A percentile compares a stretch with the other conserved stretches of the same genome.
phyloP scores from a whole-genome alignment of 2,888 invertebrate species.

The Neoitamus cyanurus region DNA sequence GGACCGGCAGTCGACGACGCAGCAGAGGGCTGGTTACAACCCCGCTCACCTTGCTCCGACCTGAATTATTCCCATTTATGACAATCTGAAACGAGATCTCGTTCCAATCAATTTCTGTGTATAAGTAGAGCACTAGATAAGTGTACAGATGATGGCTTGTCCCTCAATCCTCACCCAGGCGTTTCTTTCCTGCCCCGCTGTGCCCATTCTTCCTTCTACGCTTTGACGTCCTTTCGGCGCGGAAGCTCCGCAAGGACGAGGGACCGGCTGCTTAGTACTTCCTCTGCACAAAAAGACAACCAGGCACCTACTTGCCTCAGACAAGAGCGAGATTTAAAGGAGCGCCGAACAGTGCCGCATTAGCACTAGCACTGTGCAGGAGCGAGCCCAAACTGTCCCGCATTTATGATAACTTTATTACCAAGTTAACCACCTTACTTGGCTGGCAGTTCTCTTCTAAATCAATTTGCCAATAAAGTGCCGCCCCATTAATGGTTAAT shows the following conservation, averaged over 20 bases:
- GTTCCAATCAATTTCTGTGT: slow-evolving; percentile 43
- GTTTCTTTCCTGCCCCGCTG: not conserved
- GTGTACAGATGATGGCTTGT: not conserved
- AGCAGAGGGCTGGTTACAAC: not conserved
- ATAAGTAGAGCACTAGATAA: slow-evolving; percentile 2
- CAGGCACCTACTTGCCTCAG: not conserved
- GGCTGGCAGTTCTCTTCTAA: not conserved
- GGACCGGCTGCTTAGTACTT: not conserved
- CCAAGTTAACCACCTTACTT: slow-evolving; percentile 1
- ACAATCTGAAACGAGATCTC: slow-evolving; percentile 32
- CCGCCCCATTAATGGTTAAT: slow-evolving; percentile 10
- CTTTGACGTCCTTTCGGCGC: not conserved
- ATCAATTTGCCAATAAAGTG: slow-evolving; percentile 32
- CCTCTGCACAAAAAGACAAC: not conserved
- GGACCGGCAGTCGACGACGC: not conserved
- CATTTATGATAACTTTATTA: slow-evolving; percentile 33
- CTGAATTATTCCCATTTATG: slow-evolving; percentile 30
- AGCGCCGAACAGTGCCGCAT: not conserved
- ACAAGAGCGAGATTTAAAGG: not conserved
- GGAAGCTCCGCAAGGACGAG: not conserved
- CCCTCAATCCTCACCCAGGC: slow-evolving; percentile 4
- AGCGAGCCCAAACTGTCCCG: not conserved
- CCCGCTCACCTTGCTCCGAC: not conserved
- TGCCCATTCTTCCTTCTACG: not conserved
- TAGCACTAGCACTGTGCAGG: not conserved